A percentile compares a stretch with the other conserved stretches of the same genome.
Evolutionary conservation across 2,888 invertebrate species (phyloP).

Genomic region (Alloscopus bannaensis): DNA sequence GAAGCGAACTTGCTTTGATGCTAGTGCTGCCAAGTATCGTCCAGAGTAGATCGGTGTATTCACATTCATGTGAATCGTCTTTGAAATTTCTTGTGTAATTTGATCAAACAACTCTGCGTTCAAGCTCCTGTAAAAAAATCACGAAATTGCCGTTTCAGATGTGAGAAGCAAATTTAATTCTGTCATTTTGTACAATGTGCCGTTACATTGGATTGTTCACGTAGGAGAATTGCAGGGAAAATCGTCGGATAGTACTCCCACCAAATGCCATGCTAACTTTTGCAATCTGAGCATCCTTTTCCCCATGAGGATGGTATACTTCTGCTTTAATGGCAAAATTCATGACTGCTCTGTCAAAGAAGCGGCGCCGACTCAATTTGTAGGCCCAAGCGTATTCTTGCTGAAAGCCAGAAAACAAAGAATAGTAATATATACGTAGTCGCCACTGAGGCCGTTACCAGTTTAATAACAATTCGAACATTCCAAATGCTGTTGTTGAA

Average conservation of each 20-base stretch:
- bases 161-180: no score
- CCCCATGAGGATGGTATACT: constrained; percentile 74
- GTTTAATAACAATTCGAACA: no score
- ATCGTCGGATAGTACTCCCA: constrained; percentile 51
- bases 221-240: constrained; percentile 50
- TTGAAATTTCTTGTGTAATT: constrained; percentile 53
- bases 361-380: constrained; percentile 53
- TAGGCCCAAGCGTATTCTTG: constrained; percentile 63
- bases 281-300: constrained; percentile 56
- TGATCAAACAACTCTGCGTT: constrained; percentile 46
- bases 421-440: no score
- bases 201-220: constrained; percentile 37
- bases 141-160: no score
- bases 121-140: constrained; percentile 28
- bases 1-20: constrained; percentile 47
- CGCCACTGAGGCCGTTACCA: no score
- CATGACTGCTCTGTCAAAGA: constrained; percentile 55
- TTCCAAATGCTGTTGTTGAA: no score
- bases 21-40: constrained; percentile 43
- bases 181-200: no score
- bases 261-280: constrained; percentile 55
- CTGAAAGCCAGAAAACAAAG: no score
- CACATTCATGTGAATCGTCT: constrained; percentile 47
- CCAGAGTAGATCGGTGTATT: constrained; percentile 55
- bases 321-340: constrained; percentile 58